phyloP scores from a whole-genome alignment of 2,113 vertebrate genomes.

The Thamnaconus septentrionalis region DNA sequence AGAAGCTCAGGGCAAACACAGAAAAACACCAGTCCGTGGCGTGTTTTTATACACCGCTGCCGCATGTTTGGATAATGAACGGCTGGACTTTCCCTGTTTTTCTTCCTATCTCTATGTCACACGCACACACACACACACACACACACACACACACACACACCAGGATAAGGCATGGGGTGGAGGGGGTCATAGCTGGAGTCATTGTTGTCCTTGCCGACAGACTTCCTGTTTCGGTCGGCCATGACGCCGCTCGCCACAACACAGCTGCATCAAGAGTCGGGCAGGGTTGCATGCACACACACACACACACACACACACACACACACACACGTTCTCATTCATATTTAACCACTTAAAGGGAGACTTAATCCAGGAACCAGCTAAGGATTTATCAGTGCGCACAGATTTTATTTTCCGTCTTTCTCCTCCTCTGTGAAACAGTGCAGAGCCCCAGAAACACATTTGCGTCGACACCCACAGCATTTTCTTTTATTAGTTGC shows the following conservation, averaged over 20 bases:
- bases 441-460: conserved; percentile 20
- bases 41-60: background rate
- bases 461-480: conserved; percentile 2
- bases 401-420: conserved; percentile 31
- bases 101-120: conserved; percentile 15
- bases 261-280: conserved; percentile 58
- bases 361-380: too few relatives aligned
- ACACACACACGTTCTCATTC: conserved; percentile 2
- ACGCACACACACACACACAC: conserved; percentile 12
- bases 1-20: background rate
- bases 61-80: conserved; percentile 27
- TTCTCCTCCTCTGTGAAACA: conserved; percentile 27
- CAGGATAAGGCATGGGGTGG: conserved; percentile 60
- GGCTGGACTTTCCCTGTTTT: conserved; percentile 49
- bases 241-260: conserved; percentile 62
- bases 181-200: conserved; percentile 66
- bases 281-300: conserved; percentile 11
- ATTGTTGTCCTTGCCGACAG: conserved; percentile 77
- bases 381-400: background rate
- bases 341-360: too few relatives aligned
- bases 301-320: conserved; percentile 1
- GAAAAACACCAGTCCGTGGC: background rate
- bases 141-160: conserved; percentile 28
- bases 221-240: conserved; percentile 74
- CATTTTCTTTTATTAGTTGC: background rate